Evolutionary conservation across 2,113 vertebrate genomes (phyloP), one percentile per base, ranked within the genome.

Genomic region (Ictalurus furcatus): DNA sequence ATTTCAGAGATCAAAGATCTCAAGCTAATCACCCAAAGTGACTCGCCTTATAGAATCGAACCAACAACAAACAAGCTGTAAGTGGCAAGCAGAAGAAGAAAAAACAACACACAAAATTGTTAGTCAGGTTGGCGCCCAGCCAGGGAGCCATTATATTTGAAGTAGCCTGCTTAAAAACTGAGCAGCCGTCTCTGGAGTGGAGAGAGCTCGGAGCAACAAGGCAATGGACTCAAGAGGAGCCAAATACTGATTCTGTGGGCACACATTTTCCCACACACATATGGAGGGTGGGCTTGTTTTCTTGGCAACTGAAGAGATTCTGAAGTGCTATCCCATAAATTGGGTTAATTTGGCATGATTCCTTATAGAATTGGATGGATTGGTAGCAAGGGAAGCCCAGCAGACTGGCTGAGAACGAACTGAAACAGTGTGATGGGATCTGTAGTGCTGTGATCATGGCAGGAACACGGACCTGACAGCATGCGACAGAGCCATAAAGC

Each of bases 301-400:
- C 94, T 95, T 95, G 95, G 94, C 95, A 94, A 94, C 94, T 83
- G 59, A 91, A 90, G 94, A 95, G 93, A 87, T 95, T 94, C 94
- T 93, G 94, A 95, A 96, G 95, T 95, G 95, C 94, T 93, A 93
- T 94, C 94, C 94, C 94, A 93, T 96, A 95, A 95, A 95, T 96
- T 95, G 94, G 95, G 93, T 94, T 95, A 95, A 96, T 96, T 94
- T 96, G 95, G 95, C 95, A 92, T 28, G 91, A 94, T 94, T 96
- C 95, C 92, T 92, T 92, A 91, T 93, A 94, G 94, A 94, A 94
- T 88, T 91, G 93, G 91, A 94, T 94, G 91, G 83, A 93, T 95
- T 94, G 94, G 93, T 94, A 94, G 92, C 91, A 89, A 93, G 91
- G 93, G 92, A 93, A 94, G 91, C 90, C 92, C 89, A 93, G 93